Percentiles rank a stretch among this genome's conserved stretches.
phyloP scores from a whole-genome alignment of 1,140 invertebrate species.

The Drosophila novamexicana region DNA sequence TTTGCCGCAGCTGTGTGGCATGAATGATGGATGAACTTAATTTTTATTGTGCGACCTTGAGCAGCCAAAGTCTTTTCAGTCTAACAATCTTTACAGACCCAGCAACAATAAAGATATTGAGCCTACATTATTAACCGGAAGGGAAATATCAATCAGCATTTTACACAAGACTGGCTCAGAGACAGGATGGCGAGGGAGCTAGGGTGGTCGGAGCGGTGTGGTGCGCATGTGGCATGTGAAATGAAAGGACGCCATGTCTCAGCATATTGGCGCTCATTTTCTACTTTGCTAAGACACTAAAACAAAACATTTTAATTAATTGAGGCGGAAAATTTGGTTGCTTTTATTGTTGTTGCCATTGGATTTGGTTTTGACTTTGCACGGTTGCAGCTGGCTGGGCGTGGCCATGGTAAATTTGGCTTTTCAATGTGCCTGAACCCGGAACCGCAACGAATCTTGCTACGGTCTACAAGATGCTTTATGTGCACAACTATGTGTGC shows the following conservation, averaged over 20 bases:
- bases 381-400: slow-evolving; percentile 37
- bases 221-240: slow-evolving; percentile 1
- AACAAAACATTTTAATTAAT: slow-evolving; percentile 81
- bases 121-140: slow-evolving; percentile 63
- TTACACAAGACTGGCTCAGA: slow-evolving; percentile 62
- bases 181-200: slow-evolving; percentile 10
- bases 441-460: slow-evolving; percentile 41
- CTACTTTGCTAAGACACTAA: slow-evolving; percentile 44
- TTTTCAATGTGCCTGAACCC: slow-evolving; percentile 30
- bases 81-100: slow-evolving; percentile 10
- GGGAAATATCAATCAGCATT: slow-evolving; percentile 80
- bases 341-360: slow-evolving; percentile 16
- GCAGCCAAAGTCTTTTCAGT: slow-evolving; percentile 24
- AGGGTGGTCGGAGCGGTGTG: neutral
- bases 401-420: slow-evolving; percentile 38
- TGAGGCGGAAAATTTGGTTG: slow-evolving; percentile 66
- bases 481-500: slow-evolving; percentile 26
- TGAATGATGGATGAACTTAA: slow-evolving; percentile 78
- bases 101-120: slow-evolving; percentile 15
- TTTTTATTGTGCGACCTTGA: slow-evolving; percentile 77
- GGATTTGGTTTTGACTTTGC: slow-evolving; percentile 11
- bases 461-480: slow-evolving; percentile 42
- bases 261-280: slow-evolving; percentile 1
- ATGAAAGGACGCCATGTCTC: slow-evolving; percentile 19
- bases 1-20: slow-evolving; percentile 25